Evolutionary conservation across 1,140 invertebrate species (phyloP).

Genomic region (Diorhabda elongata): DNA sequence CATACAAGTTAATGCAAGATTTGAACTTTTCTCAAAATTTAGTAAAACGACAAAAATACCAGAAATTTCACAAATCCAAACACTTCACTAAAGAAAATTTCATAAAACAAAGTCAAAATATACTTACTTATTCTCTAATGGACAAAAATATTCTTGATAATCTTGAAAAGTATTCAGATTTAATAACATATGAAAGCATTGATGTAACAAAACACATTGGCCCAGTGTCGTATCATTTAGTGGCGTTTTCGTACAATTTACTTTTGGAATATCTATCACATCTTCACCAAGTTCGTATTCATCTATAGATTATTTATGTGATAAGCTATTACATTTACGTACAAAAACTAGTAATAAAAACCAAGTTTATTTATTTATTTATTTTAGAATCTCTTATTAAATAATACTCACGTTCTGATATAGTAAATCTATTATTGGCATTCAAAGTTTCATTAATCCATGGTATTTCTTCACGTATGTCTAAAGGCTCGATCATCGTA

Average conservation of each 20-base stretch:
- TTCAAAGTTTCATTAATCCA: neutral
- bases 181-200: conserved; percentile 9
- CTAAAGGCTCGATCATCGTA: neutral
- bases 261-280: neutral
- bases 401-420: neutral
- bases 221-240: conserved; percentile 4
- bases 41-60: too few species aligned
- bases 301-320: neutral
- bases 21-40: too few species aligned
- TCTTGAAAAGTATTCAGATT: conserved; percentile 1
- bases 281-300: conserved; percentile 4
- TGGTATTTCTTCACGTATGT: neutral
- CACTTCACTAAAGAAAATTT: too few species aligned
- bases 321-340: too few species aligned
- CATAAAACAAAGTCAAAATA: neutral
- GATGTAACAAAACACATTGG: conserved; percentile 5
- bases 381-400: neutral
- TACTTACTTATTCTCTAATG: conserved; percentile 10
- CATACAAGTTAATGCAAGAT: too few species aligned
- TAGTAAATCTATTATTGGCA: neutral
- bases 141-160: conserved; percentile 16
- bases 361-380: too few species aligned
- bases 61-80: too few species aligned
- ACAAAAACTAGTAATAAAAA: too few species aligned
- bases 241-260: conserved; percentile 11